phyloP scores from a whole-genome alignment of 2,888 invertebrate genomes.

The Suillia variegata region DNA sequence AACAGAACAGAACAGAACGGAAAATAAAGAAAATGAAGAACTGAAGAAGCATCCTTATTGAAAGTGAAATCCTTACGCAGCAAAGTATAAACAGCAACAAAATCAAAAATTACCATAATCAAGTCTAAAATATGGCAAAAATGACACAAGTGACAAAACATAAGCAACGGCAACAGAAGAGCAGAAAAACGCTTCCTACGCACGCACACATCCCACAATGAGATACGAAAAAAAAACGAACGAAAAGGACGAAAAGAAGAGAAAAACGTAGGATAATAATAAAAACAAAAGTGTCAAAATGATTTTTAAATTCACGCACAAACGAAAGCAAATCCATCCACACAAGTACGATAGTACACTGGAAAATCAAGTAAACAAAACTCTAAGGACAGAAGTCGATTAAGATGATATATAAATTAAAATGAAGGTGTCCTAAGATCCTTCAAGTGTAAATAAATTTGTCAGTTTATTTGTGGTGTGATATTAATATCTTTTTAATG shows the following conservation, averaged over 20 bases:
- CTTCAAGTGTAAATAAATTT: no score
- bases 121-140: slow-evolving; percentile 7
- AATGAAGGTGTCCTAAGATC: no score
- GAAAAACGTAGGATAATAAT: not conserved
- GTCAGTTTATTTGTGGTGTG: no score
- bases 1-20: no score
- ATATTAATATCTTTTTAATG: no score
- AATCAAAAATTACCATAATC: slow-evolving; percentile 3
- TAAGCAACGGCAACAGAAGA: not conserved
- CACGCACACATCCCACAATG: not conserved
- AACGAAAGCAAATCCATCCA: not conserved
- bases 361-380: no score
- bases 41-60: not conserved
- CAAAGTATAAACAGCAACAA: not conserved
- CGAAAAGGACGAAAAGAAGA: no score
- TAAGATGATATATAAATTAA: no score
- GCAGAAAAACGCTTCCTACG: not conserved
- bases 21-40: no score
- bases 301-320: slow-evolving; percentile 8
- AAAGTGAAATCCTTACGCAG: not conserved
- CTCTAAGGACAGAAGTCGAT: no score
- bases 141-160: not conserved
- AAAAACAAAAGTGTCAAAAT: slow-evolving; percentile 13
- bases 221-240: no score
- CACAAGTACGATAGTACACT: no score